Evolutionary conservation across 2,797 vertebrate genomes (phyloP).

Genomic region (Sebastes steindachneri): DNA sequence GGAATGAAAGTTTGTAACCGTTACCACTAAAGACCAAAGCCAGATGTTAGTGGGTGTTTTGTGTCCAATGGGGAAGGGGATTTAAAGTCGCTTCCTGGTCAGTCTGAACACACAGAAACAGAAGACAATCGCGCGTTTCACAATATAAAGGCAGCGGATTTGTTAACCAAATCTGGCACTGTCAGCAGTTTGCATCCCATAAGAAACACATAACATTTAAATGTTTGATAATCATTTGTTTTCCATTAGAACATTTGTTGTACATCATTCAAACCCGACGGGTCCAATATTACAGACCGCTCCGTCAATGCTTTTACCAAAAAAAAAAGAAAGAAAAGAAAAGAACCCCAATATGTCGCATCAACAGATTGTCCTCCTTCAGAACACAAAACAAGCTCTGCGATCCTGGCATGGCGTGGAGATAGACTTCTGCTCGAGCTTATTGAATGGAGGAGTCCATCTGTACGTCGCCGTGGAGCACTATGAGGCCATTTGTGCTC

Average conservation of each 20-base stretch:
- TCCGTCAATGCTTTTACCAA: conserved; percentile 15
- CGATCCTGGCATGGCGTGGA: conserved; percentile 60
- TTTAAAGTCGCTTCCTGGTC: background rate
- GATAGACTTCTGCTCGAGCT: conserved; percentile 76
- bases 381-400: conserved; percentile 73
- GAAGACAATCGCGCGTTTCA: background rate
- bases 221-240: conserved; percentile 5
- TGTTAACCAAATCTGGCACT: background rate
- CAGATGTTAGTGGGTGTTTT: too few relatives aligned
- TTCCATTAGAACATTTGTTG: conserved; percentile 29
- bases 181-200: background rate
- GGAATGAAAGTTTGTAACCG: too few relatives aligned
- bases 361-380: conserved; percentile 74
- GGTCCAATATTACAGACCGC: conserved; percentile 9
- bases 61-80: too few relatives aligned
- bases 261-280: conserved; percentile 26
- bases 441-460: conserved; percentile 80
- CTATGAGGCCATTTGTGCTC: conserved; percentile 73
- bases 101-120: background rate
- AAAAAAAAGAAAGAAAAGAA: background rate
- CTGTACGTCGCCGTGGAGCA: conserved; percentile 70
- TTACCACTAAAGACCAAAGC: too few relatives aligned
- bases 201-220: background rate
- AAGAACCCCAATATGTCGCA: conserved; percentile 64
- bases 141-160: background rate